phyloP scores from a whole-genome alignment of 23 tunicate genomes.

The Halocynthia aurantium region DNA sequence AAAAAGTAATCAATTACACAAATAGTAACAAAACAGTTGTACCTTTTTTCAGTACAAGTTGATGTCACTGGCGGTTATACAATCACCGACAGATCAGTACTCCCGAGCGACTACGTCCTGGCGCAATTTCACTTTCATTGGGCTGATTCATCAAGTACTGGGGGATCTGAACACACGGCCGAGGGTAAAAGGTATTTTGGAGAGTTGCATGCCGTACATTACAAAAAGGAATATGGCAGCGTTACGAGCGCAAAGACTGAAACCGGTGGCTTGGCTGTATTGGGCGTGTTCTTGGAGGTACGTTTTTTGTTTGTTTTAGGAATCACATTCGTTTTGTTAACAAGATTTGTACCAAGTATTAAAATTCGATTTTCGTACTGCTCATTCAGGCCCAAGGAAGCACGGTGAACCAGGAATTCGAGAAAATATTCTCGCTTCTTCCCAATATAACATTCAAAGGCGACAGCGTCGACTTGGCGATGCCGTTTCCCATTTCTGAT shows the following conservation, averaged over 20 bases:
- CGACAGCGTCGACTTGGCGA: not conserved
- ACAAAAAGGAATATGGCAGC: constrained; percentile 46
- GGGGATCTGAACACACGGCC: constrained; percentile 56
- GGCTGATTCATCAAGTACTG: constrained; percentile 9
- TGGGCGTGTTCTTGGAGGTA: constrained; percentile 56
- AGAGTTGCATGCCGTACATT: constrained; percentile 60
- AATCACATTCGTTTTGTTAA: too few species aligned
- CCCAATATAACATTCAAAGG: not conserved
- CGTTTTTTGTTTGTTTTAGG: not conserved
- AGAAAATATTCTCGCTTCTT: too few species aligned
- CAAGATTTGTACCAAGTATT: too few species aligned
- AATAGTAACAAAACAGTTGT: too few species aligned
- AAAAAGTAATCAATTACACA: too few species aligned
- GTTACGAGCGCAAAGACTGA: constrained; percentile 15
- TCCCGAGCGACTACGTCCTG: not conserved
- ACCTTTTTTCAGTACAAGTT: not conserved
- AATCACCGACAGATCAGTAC: not conserved
- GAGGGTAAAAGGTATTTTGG: constrained; percentile 41
- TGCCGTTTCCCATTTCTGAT: constrained; percentile 4
- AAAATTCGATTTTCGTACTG: too few species aligned
- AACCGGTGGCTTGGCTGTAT: constrained; percentile 56
- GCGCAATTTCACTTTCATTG: constrained; percentile 71
- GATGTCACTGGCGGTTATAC: not conserved
- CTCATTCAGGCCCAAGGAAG: too few species aligned
- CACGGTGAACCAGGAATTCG: too few species aligned